Conservation (phyloP, 2,113 vertebrate species). For the Budorcas taxicolor region DNA sequence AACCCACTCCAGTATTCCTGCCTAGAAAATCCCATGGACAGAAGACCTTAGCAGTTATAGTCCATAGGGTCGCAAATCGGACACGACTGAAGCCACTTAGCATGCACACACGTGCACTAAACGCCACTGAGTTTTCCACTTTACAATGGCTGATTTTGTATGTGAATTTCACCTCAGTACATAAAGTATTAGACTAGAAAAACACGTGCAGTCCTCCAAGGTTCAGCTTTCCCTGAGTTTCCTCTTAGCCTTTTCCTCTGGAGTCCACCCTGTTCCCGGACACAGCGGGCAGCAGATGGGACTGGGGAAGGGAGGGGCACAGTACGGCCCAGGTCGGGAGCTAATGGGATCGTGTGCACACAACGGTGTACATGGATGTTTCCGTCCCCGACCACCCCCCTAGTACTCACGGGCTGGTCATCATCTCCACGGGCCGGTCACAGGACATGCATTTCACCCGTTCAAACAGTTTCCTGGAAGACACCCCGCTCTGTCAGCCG, state of each 20-base stretch:
- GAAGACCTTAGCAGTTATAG: neutral
- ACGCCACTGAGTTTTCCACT: neutral
- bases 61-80: neutral
- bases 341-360: neutral
- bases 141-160: neutral
- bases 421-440: constrained; percentile 57
- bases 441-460: constrained; percentile 79
- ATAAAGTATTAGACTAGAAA: neutral
- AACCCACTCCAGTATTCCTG: neutral
- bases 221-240: neutral
- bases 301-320: neutral
- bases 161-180: neutral
- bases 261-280: neutral
- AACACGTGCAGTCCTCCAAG: neutral
- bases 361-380: accelerated
- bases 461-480: constrained; percentile 75
- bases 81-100: neutral
- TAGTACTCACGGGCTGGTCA: constrained; percentile 72
- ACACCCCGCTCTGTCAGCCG: neutral
- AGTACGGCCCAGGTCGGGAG: accelerated
- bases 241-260: neutral
- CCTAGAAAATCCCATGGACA: neutral
- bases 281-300: neutral
- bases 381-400: neutral
- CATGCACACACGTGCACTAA: neutral